A percentile compares a stretch with the other conserved stretches of the same genome.
phyloP scores from a whole-genome alignment of 2,888 invertebrate genomes.

The Octodonta nipae region DNA sequence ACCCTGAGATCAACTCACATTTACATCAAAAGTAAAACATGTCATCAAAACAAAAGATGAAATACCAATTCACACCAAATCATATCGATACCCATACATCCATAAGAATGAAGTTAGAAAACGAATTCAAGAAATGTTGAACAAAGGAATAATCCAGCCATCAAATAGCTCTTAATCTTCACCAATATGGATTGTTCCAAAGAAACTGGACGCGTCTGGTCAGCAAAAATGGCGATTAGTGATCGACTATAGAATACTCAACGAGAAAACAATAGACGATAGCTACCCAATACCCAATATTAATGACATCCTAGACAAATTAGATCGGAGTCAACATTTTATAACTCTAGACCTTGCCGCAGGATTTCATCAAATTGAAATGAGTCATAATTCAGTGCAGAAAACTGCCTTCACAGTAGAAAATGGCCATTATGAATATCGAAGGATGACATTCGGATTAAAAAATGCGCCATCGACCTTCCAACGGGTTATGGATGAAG shows the following conservation, averaged over 20 bases:
- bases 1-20: constrained; percentile 6
- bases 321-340: constrained; percentile 28
- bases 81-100: constrained; percentile 21
- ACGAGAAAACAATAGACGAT: constrained; percentile 27
- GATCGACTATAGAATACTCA: constrained; percentile 14
- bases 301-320: constrained; percentile 26
- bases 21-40: constrained; percentile 8
- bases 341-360: constrained; percentile 27
- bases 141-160: constrained; percentile 7
- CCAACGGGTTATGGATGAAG: constrained; percentile 22
- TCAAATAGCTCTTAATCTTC: constrained; percentile 7
- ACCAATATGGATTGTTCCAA: constrained; percentile 15
- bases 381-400: constrained; percentile 18
- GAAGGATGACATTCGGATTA: constrained; percentile 26
- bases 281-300: constrained; percentile 28
- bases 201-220: constrained; percentile 20
- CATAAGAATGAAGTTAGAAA: constrained; percentile 22
- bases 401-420: constrained; percentile 29
- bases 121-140: constrained; percentile 17
- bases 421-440: constrained; percentile 25
- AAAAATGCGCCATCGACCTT: constrained; percentile 30
- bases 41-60: constrained; percentile 8
- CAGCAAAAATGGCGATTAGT: constrained; percentile 13
- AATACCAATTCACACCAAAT: constrained; percentile 4
- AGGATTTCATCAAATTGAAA: constrained; percentile 30